Evolutionary conservation across 92 coral and sea anemone genomes (phyloP), one percentile per base, ranked within the genome.

Genomic region (Paragorgia papillata): DNA sequence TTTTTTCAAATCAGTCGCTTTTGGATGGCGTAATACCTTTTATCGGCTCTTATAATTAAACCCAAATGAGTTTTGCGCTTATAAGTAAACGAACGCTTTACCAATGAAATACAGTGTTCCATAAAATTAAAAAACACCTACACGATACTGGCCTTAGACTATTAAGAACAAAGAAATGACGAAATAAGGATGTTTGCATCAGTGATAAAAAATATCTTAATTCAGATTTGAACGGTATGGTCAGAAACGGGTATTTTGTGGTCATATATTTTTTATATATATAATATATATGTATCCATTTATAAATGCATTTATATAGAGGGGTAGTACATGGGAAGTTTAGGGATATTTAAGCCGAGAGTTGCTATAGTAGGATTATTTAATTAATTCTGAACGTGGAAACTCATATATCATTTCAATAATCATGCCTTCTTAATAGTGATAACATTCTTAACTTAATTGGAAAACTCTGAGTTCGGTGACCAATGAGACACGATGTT

Each of bases 361-460:
- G n/a, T n/a, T n/a, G n/a, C n/a, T n/a, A n/a, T n/a, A 15, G 53
- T 46, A 6, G 53, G 2, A 46, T 71, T 53, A 71, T 71, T 53
- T 71, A 71, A 71, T 71, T 71, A 71, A 71, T 53, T 27, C 78
- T 58, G 39, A 9, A 54, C 13, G 51, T 71, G 43, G 54, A 35
- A 39, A 9, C 64, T 34, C 30, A 54, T 63, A 63, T 71, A 71
- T 53, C 64, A 54, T 55, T 37, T 34, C 63, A 34, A 71, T 55
- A 71, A 71, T 71, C 34, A 71, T 57, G 78, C 50, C 28, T 30
- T 55, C 37, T 55, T 30, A 30, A 53, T 22, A 31, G 44, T 27
- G 78, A 71, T 71, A 71, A 71, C 46, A 64, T 71, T 71, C 54
- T 64, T 71, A 71, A 71, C 78, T 55, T 71, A 71, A 71, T 71